Percentiles rank a stretch among this genome's conserved stretches.
Conservation (phyloP, 2,797 vertebrate genomes). For the Prionace glauca region DNA sequence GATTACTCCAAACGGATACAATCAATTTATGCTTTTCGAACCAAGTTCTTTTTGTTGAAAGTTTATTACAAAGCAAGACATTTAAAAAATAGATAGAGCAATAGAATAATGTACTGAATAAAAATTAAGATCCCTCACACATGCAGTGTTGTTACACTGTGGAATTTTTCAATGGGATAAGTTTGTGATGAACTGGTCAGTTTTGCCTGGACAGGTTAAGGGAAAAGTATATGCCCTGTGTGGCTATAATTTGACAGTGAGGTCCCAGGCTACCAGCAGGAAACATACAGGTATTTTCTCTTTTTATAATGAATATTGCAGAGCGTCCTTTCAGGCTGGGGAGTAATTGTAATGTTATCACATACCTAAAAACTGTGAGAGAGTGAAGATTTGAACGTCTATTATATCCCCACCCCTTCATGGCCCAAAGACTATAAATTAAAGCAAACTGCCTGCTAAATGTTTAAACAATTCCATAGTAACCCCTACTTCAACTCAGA, state of each 20-base stretch:
- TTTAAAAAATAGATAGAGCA: background rate
- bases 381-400: background rate
- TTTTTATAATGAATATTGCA: background rate
- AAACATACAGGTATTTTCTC: background rate
- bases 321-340: background rate
- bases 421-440: conserved; percentile 5
- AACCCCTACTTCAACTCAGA: background rate
- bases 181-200: conserved; percentile 23
- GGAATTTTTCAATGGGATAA: background rate
- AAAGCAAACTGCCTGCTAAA: background rate
- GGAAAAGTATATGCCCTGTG: conserved; percentile 1
- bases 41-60: background rate
- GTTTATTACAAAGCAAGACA: conserved; percentile 19
- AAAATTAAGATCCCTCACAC: background rate
- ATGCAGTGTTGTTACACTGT: background rate
- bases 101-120: no score
- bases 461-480: background rate
- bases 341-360: background rate
- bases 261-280: background rate
- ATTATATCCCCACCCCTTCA: background rate
- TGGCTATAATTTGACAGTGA: conserved; percentile 22
- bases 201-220: conserved; percentile 3
- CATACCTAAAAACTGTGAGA: background rate
- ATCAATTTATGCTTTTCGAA: conserved; percentile 11
- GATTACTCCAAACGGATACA: background rate